Evolutionary conservation across 2,797 vertebrate genomes (phyloP).

Genomic region (Leptoclinus maculatus): DNA sequence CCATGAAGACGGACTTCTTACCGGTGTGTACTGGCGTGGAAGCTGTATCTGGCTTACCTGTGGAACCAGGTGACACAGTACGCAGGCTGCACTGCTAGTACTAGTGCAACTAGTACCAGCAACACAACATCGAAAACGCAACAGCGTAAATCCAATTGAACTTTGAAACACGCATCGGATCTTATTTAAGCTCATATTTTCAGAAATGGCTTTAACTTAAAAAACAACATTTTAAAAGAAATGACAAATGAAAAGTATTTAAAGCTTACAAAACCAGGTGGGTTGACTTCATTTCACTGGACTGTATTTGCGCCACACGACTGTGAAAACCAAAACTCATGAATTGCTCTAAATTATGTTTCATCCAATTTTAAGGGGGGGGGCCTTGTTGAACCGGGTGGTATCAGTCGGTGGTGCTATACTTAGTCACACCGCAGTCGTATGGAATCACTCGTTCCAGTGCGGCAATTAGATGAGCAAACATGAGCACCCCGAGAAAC

Average conservation of each 20-base stretch:
- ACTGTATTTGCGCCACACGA: conserved; percentile 2
- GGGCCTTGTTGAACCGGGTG: not conserved
- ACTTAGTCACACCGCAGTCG: conserved; percentile 2
- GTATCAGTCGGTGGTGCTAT: not conserved
- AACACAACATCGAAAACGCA: not conserved
- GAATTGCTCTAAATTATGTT: conserved; percentile 5
- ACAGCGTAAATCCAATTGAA: not conserved
- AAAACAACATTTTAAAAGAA: not conserved
- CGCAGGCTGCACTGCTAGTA: not conserved
- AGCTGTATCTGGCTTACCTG: not conserved
- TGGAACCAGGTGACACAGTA: not conserved
- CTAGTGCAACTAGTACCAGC: not conserved
- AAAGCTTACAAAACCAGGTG: not conserved
- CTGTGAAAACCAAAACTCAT: conserved; percentile 23
- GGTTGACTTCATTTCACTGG: not conserved
- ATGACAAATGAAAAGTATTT: not conserved
- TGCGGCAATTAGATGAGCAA: not conserved
- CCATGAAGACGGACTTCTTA: not conserved
- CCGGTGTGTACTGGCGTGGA: not conserved
- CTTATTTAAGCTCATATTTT: not conserved
- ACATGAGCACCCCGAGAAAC: conserved; percentile 8
- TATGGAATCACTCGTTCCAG: conserved; percentile 33
- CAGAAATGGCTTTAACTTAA: not conserved
- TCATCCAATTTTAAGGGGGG: not conserved
- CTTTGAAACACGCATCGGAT: not conserved